Evolutionary conservation across 37 sponge, comb jelly and placozoan species (phyloP).

Genomic region (Cladorhizidae sp.): DNA sequence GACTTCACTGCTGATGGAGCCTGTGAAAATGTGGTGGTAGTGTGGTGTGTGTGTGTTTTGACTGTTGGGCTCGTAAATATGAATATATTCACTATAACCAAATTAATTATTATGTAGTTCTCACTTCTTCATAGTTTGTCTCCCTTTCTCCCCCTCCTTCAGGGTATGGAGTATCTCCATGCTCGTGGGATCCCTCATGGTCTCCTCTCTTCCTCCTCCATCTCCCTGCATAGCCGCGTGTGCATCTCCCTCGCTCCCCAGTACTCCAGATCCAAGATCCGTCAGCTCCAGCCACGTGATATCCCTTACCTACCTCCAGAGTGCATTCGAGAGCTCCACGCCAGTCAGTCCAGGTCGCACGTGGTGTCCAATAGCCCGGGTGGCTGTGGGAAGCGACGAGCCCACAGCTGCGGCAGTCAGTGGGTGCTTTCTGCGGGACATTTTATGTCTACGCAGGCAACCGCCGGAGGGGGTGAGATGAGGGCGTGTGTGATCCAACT

Average conservation of each 20-base stretch:
- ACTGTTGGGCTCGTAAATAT: too few relatives aligned
- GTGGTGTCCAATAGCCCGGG: neutral
- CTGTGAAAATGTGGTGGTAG: too few relatives aligned
- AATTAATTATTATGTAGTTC: neutral
- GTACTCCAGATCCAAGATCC: neutral
- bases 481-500: neutral
- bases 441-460: neutral
- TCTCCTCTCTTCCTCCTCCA: slow-evolving; percentile 37
- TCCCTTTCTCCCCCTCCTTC: neutral
- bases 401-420: neutral
- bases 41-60: too few relatives aligned
- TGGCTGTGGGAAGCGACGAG: neutral
- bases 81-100: neutral
- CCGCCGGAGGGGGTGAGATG: neutral
- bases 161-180: slow-evolving; percentile 79
- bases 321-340: slow-evolving; percentile 14
- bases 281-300: neutral
- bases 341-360: slow-evolving; percentile 1
- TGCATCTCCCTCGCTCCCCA: slow-evolving; percentile 40
- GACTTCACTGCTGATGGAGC: too few relatives aligned
- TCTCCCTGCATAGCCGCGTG: slow-evolving; percentile 50
- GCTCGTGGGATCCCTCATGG: slow-evolving; percentile 53
- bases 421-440: too few relatives aligned
- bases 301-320: slow-evolving; percentile 59
- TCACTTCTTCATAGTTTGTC: neutral